Conservation (phyloP, 2,797 vertebrate species). For the Acestrorhynchus altus region DNA sequence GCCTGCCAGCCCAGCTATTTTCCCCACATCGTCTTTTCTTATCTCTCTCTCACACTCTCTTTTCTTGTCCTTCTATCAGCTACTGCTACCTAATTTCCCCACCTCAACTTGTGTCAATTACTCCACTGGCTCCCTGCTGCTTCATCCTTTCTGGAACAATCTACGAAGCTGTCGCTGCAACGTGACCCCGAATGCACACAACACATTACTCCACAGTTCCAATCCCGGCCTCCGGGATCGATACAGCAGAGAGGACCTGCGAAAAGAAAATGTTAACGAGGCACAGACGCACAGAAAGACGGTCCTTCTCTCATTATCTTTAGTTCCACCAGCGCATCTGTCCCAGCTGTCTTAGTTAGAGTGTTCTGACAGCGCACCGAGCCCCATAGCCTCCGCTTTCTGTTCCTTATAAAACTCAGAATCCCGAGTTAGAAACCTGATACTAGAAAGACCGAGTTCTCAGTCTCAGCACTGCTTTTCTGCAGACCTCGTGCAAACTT, state of each 20-base stretch:
- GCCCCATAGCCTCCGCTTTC: background rate
- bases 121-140: conserved; percentile 49
- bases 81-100: conserved; percentile 43
- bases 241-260: conserved; percentile 13
- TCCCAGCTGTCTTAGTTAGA: conserved; percentile 1
- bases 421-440: background rate
- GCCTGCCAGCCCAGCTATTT: conserved; percentile 1
- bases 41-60: conserved; percentile 1
- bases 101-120: conserved; percentile 45
- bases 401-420: background rate
- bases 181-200: background rate
- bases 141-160: conserved; percentile 49
- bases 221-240: background rate
- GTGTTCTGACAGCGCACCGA: background rate
- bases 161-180: conserved; percentile 47
- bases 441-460: too few species aligned
- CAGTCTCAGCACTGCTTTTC: background rate
- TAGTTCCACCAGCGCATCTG: conserved; percentile 1
- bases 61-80: conserved; percentile 43
- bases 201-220: background rate
- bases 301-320: conserved; percentile 15
- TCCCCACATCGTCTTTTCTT: background rate
- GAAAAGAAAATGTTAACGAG: conserved; percentile 24
- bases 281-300: conserved; percentile 16
- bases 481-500: background rate